Percentiles rank a stretch among this genome's conserved stretches.
Evolutionary conservation across 2,797 vertebrate genomes (phyloP).

Genomic region (Urosaurus nigricauda): DNA sequence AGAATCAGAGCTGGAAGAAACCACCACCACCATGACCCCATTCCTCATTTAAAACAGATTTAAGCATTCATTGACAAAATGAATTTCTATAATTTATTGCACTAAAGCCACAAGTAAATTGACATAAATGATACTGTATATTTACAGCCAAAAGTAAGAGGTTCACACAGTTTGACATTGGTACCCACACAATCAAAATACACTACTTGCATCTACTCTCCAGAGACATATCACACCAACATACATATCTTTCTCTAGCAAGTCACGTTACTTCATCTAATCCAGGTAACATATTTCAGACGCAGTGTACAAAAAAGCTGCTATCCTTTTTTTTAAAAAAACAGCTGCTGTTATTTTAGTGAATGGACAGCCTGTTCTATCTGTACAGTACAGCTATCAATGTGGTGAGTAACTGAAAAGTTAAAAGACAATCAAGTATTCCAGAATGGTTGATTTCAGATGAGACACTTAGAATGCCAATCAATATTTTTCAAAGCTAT

Average conservation of each 20-base stretch:
- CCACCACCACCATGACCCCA: too few relatives aligned
- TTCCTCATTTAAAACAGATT: not conserved
- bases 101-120: slow-evolving; percentile 79
- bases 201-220: slow-evolving; percentile 41
- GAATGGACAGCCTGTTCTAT: not conserved
- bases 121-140: slow-evolving; percentile 72
- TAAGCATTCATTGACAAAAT: slow-evolving; percentile 38
- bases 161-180: slow-evolving; percentile 65
- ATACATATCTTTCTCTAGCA: slow-evolving; percentile 56
- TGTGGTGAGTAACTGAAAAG: not conserved
- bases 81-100: slow-evolving; percentile 83
- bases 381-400: not conserved
- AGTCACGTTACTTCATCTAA: slow-evolving; percentile 60
- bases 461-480: not conserved
- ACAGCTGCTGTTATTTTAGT: not conserved
- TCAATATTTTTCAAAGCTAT: slow-evolving; percentile 53
- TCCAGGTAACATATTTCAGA: slow-evolving; percentile 25
- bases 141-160: slow-evolving; percentile 73
- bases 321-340: not conserved
- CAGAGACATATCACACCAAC: slow-evolving; percentile 69
- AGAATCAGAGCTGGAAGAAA: too few relatives aligned
- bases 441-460: slow-evolving; percentile 5
- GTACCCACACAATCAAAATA: slow-evolving; percentile 60
- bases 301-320: not conserved
- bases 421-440: not conserved